Evolutionary conservation across 92 coral and sea anemone species (phyloP), one percentile per base, ranked within the genome.

Genomic region (Hydrozoanthus gracilis): DNA sequence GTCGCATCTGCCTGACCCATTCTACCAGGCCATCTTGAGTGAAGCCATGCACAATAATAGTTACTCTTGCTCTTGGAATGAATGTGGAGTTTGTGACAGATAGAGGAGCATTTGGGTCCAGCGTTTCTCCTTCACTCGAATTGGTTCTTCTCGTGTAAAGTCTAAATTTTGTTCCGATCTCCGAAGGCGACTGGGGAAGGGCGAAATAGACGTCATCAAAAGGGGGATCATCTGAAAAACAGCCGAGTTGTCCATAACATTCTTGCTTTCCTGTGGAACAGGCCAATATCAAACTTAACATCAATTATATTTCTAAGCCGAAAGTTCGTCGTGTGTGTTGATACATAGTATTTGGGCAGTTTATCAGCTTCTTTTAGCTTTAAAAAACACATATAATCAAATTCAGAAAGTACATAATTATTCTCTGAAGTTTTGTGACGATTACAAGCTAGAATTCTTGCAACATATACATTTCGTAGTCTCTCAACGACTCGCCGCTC

Each of bases 201-300:
- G 92, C 92, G 18, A 93, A 82, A 7, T 87, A 48, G 44, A 90
- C 70, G 62, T 84, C 82, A 71, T 94, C 93, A 69, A 96, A 96
- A 0, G 98, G 98, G 4, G 95, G 92, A 7, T 85, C 84, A 88
- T 90, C 92, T 15, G 94, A 92, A 66, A 94, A 96, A 79, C 98
- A 96, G 58, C 98, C 98, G 69, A 92, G 91, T 44, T 87, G 87
- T 6, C 87, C 91, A 78, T 95, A 94, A 71, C 98, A 96, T 18
- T 92, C 92, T 65, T 90, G 62, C 16, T 79, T 80, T 8, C 88
- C 95, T 92, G 88, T 73, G 44, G 44, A 75, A 66, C 15, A 44
- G 58, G 27, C 12, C 39, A 27, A 27, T 27, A 27, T 27, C 39
- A 27, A 27, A 27, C 39, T 27, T 27, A 27, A 27, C 2, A 27